These are phyloP conservation scores for Datnioides undecimradiatus DNA, from an alignment of 2,113 vertebrate genomes.

Conservation along the genomic window DNA sequence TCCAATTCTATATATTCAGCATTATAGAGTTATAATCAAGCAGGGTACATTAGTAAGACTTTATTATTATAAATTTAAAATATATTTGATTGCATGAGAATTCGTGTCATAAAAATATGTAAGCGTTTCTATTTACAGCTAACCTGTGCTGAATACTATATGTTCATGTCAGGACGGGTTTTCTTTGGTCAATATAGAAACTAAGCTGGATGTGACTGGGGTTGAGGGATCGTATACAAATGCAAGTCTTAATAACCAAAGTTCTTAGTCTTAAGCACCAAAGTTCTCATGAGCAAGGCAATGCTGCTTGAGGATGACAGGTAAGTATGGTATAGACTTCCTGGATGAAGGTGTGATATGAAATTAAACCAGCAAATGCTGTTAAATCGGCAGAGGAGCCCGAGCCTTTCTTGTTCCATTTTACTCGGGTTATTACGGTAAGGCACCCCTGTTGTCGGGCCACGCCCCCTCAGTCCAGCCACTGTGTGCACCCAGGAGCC, in stretches of 20 bases:
- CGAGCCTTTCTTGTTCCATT: not conserved
- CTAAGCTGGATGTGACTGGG: not conserved
- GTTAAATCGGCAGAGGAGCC: not conserved
- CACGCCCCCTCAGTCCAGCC: conserved; percentile 29
- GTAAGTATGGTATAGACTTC: not conserved
- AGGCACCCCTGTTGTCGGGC: not conserved
- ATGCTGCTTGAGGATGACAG: no score
- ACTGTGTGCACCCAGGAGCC: not conserved
- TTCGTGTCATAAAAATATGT: not conserved
- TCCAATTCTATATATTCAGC: not conserved
- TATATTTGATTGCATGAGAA: not conserved
- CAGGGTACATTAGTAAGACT: no score
- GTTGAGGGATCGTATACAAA: not conserved
- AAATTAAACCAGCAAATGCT: not conserved
- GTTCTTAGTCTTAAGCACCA: no score
- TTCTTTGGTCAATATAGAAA: no score
- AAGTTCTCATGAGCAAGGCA: not conserved
- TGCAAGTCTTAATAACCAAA: not conserved
- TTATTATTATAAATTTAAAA: no score
- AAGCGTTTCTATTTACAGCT: not conserved
- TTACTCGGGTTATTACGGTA: conserved; percentile 57
- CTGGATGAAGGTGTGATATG: not conserved
- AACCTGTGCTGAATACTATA: no score
- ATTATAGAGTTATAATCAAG: not conserved
- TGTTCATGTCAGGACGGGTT: no score